A percentile compares a stretch with the other conserved stretches of the same genome.
Conservation (phyloP, 2,797 vertebrate genomes). For the Ctenopoma kingsleyae region DNA sequence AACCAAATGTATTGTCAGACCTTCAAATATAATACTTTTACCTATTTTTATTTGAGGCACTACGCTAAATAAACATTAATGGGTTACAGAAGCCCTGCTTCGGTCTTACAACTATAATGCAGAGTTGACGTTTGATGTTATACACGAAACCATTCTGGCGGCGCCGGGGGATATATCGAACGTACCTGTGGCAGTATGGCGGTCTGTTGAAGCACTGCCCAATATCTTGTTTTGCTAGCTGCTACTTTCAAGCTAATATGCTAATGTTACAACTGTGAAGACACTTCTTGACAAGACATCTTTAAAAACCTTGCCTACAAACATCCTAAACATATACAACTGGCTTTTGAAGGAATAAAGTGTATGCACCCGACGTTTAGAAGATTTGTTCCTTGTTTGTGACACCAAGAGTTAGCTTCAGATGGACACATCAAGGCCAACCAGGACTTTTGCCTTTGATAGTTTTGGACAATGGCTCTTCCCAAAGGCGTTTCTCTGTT, state of each 20-base stretch:
- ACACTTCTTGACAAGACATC: not conserved
- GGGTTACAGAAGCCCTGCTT: not conserved
- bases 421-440: too few species aligned
- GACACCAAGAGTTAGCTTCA: too few species aligned
- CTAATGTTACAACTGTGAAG: too few species aligned
- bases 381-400: too few species aligned
- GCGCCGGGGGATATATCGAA: too few species aligned
- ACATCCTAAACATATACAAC: not conserved
- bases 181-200: too few species aligned
- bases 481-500: not conserved
- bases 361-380: too few species aligned
- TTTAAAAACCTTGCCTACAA: too few species aligned
- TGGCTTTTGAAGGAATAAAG: not conserved
- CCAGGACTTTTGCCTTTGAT: too few species aligned
- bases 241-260: too few species aligned
- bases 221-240: not conserved
- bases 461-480: not conserved
- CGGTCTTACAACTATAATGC: not conserved
- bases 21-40: not conserved
- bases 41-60: not conserved
- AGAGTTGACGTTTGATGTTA: not conserved
- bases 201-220: too few species aligned
- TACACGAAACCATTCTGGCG: not conserved
- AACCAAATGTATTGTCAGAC: constrained; percentile 11
- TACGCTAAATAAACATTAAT: not conserved